Base-by-base conservation (phyloP, 2,888 invertebrate genomes). In the Pemphredon lugubris region DNA sequence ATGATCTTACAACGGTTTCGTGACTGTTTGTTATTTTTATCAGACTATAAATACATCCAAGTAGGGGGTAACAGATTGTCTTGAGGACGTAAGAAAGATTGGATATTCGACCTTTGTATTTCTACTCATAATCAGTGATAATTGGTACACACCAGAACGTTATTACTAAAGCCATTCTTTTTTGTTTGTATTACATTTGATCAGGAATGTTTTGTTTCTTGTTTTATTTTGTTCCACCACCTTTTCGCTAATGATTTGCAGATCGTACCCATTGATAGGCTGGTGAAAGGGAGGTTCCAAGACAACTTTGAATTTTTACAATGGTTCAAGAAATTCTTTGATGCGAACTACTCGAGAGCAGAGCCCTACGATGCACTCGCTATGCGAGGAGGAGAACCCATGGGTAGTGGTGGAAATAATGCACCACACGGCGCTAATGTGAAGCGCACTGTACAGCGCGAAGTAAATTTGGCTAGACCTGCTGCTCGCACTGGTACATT, bases 241-340 rank as follows among this genome's bases (percentile, higher is more conserved):
- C 84, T 68, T 79, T 71, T 69, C 64, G 71, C 81, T 65, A 77
- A 83, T 87, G 83, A 80, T 88, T 92, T 92, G 89, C 93, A 97
- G 96, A 95, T 96, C 91, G 95, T 97, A 89, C 95, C 97, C 84
- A 96, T 97, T 90, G 97, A 97, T 92, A 95, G 93, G 92, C 93
- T 99, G 93, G 96, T 98, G 91, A 98, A 98, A 93, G 98, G 97
- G 91, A 95, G 97, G 87, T 99, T 99, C 92, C 98, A 98, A 94
- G 98, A 99, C 93, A 99, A 99, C 93, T 99, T 99, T 94, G 98
- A 99, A 91, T 98, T 98, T 92, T 95, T 99, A 87, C 98, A 99
- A 93, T 99, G 98, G 98, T 99, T 99, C 94, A 98, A 99, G 94
- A 98, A 98, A 91, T 98, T 99, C 92, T 99, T 98, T 92, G 98